Percentiles rank a stretch among this genome's conserved stretches.
Conservation (phyloP, 2,113 vertebrate species). For the Pomatostomus ruficeps region DNA sequence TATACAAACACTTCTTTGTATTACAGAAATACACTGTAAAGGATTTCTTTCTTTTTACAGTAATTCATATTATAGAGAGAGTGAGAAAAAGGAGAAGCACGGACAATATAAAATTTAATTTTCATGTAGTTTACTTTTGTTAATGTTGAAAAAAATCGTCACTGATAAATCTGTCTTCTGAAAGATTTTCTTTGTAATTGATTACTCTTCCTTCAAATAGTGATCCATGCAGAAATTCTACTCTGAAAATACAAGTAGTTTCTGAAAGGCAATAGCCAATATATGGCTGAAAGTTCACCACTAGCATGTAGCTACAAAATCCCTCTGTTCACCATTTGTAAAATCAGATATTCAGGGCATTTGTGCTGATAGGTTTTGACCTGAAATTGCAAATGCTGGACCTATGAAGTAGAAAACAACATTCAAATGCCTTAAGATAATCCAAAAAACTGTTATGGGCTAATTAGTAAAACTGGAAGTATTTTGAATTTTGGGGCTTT, state of each 20-base stretch:
- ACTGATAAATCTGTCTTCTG: not conserved
- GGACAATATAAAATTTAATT: not conserved
- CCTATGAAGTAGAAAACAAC: not conserved
- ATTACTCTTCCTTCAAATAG: not conserved
- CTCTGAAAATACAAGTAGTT: not conserved
- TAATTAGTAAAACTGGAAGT: not conserved
- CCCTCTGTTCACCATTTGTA: not conserved
- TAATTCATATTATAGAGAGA: not conserved
- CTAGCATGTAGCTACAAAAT: not conserved
- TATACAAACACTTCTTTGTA: not conserved
- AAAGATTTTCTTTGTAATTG: not conserved
- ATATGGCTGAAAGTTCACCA: not conserved
- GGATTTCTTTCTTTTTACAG: not conserved
- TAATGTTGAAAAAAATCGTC: not conserved
- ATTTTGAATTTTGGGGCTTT: not conserved
- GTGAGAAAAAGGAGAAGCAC: not conserved
- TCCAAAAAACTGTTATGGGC: not conserved
- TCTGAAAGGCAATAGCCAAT: not conserved
- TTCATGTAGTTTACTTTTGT: not conserved
- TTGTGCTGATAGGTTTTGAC: not conserved
- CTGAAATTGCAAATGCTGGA: not conserved
- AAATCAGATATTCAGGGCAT: not conserved
- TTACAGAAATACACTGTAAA: not conserved
- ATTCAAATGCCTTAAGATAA: not conserved
- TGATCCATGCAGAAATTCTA: not conserved